Evolutionary conservation across 2,888 invertebrate genomes (phyloP).

Genomic region (Tachina fera): DNA sequence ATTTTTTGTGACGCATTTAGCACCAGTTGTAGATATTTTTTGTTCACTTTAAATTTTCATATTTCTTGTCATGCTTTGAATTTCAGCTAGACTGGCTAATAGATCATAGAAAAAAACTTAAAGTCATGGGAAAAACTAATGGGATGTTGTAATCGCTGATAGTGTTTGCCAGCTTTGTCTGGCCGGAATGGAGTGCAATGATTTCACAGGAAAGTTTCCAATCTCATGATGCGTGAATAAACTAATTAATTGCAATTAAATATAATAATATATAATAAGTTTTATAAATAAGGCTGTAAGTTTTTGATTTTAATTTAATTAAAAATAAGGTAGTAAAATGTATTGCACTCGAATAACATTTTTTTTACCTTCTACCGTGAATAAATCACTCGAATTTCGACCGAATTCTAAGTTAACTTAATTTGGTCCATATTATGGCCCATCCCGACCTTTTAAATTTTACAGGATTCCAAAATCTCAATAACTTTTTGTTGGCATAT

Average conservation of each 20-base stretch:
- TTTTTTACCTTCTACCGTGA: no score
- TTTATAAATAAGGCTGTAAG: no score
- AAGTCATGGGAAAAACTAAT: conserved; percentile 67
- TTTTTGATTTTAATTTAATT: no score
- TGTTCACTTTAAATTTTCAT: conserved; percentile 1
- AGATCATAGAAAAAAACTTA: conserved; percentile 63
- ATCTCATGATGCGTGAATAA: conserved; percentile 34
- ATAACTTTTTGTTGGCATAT: no score
- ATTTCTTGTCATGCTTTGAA: conserved; percentile 44
- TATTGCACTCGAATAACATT: no score
- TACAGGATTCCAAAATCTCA: no score
- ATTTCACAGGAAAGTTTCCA: conserved; percentile 26
- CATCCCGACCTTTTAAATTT: no score
- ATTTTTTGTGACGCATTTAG: conserved; percentile 68
- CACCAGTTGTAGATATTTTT: conserved; percentile 45
- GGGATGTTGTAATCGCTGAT: conserved; percentile 50
- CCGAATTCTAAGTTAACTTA: no score
- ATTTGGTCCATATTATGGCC: no score
- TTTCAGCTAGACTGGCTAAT: conserved; percentile 59
- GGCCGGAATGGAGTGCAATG: conserved; percentile 18
- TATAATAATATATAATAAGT: no score
- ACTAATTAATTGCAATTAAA: background rate
- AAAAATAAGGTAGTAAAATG: no score
- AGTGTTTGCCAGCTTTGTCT: conserved; percentile 1
- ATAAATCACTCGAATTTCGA: no score